Conservation (phyloP, 2,797 vertebrate species). For the Schizopygopsis malacanthus region DNA sequence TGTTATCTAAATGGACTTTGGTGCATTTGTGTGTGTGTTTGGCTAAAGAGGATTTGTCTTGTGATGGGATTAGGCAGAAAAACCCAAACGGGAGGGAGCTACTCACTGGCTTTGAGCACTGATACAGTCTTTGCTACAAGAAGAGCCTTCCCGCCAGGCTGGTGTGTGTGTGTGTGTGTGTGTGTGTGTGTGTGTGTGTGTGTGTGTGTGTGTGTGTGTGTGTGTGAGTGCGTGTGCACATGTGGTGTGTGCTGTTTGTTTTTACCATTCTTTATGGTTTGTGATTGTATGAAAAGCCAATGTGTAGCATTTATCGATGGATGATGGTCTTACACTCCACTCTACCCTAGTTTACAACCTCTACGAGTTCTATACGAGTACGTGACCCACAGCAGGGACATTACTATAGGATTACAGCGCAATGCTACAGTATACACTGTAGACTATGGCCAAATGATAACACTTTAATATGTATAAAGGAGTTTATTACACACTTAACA, state of each 20-base stretch:
- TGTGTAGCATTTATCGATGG: not conserved
- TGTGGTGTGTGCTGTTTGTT: conserved; percentile 6
- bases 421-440: not conserved
- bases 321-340: not conserved
- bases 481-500: not conserved
- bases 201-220: not conserved
- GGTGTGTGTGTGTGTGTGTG: conserved; percentile 52
- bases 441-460: not conserved
- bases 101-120: conserved; percentile 41
- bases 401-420: not conserved
- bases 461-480: not conserved
- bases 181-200: conserved; percentile 44
- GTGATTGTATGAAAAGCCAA: not conserved
- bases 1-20: conserved; percentile 61
- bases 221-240: conserved; percentile 6
- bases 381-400: not conserved
- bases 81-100: conserved; percentile 52
- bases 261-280: not conserved
- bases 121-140: conserved; percentile 45
- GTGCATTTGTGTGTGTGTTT: conserved; percentile 60
- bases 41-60: conserved; percentile 59
- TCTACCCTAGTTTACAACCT: not conserved
- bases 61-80: conserved; percentile 59
- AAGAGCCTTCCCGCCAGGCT: conserved; percentile 23
- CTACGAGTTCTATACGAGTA: not conserved